A percentile compares a stretch with the other conserved stretches of the same genome.
phyloP scores from a whole-genome alignment of 2,888 invertebrate genomes.

The Tetranychus truncatus region DNA sequence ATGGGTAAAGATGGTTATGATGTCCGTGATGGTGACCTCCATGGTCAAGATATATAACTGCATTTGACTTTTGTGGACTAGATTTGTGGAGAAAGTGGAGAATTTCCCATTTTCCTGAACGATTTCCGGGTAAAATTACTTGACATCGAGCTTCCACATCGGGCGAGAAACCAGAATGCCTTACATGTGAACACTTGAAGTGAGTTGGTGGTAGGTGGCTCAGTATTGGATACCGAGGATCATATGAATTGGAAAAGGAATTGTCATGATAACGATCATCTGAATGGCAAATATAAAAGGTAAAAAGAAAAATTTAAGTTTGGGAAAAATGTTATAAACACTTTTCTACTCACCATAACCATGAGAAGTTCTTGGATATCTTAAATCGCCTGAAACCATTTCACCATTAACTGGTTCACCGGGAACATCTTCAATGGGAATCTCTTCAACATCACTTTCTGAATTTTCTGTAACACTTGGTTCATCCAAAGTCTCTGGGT shows the following conservation, averaged over 20 bases:
- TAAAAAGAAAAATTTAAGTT: too few species aligned
- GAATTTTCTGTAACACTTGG: not conserved
- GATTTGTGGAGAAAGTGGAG: conserved; percentile 6
- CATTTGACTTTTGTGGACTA: conserved; percentile 9
- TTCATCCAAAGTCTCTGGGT: not conserved
- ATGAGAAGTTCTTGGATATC: not conserved
- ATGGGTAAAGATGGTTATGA: not conserved
- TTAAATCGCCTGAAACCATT: not conserved
- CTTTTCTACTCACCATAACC: not conserved
- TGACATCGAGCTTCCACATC: conserved; percentile 9
- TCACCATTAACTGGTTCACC: not conserved
- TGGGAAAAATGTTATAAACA: too few species aligned
- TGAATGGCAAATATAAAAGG: not conserved
- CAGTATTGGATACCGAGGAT: not conserved
- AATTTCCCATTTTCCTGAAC: conserved; percentile 1
- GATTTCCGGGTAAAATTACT: conserved; percentile 3
- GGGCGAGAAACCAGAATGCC: not conserved
- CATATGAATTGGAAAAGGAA: not conserved
- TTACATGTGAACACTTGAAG: conserved; percentile 1
- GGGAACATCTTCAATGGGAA: conserved; percentile 3
- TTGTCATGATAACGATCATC: not conserved
- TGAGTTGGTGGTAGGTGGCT: conserved; percentile 1
- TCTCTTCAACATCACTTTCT: not conserved
- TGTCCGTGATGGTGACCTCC: not conserved
- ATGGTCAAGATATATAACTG: not conserved